Evolutionary conservation across 2,888 invertebrate genomes (phyloP), one percentile per base, ranked within the genome.

Genomic region (Apamea anceps): DNA sequence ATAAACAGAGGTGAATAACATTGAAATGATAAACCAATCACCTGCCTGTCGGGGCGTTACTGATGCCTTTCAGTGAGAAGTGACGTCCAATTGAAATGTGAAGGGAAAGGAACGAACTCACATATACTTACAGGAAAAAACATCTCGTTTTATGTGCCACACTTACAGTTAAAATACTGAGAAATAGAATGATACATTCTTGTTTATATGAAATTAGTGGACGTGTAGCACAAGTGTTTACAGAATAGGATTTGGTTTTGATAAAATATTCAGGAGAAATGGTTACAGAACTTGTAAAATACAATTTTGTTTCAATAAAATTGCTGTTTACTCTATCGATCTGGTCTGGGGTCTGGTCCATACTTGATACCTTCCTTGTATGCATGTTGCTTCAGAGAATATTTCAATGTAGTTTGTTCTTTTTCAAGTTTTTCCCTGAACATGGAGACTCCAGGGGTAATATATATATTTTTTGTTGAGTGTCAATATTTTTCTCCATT

Each of bases 31-130:
- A 83, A 75, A 60, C 25, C 42, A 8, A 37, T 60, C 57, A 66
- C 21, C 60, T 60, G 73, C 21, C 70, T 63, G 45, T 62, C 62
- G 21, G 8, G n/a, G 28, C 7, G 3, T 37, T 62, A 74, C 63
- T 77, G 78, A 81, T 85, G 63, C 60, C 21, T 60, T 48, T 73
- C 63, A 13, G 75, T 54, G 75, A 60, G 42, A 65, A 72, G 45
- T 75, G 74, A 74, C 67, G 65, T 72, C 67, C 28, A 65, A 85
- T 85, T 76, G 85, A 77, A 82, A 85, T 75, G 74, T 74, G 71
- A 76, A 32, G 45, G 51, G n/a, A 73, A 45, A 54, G 37, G 66
- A 28, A 42, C 42, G 28, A 62, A 79, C 76, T 48, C 28, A 37
- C 67, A 48, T 51, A 12, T 4, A 57, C 57, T n/a, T n/a, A 66